phyloP scores from a whole-genome alignment of 2,888 invertebrate species.

The Pharmacophagus antenor region DNA sequence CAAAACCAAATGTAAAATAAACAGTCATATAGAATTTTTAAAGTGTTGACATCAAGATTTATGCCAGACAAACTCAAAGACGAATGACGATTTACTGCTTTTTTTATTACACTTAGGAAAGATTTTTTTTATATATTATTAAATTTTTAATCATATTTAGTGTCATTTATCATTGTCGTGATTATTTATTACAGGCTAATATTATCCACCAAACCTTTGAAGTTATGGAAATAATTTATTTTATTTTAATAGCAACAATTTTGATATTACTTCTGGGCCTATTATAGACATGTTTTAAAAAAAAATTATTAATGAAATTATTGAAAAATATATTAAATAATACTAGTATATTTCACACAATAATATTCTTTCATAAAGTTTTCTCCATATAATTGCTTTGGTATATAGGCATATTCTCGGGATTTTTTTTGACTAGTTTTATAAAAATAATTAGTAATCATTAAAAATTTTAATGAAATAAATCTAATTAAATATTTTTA shows the following conservation, averaged over 20 bases:
- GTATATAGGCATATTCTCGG: constrained; percentile 16
- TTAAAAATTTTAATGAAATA: neutral
- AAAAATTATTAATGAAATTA: neutral
- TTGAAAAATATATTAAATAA: neutral
- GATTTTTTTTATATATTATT: too few relatives aligned
- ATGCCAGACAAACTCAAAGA: too few relatives aligned
- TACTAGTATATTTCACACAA: neutral
- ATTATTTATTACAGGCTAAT: too few relatives aligned
- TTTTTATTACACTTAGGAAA: too few relatives aligned
- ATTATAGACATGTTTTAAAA: neutral
- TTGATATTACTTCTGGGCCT: neutral
- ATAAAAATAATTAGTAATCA: neutral
- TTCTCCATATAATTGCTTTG: constrained; percentile 18
- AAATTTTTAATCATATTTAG: too few relatives aligned
- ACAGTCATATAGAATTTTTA: too few relatives aligned
- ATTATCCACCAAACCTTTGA: too few relatives aligned
- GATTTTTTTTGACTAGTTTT: constrained; percentile 23
- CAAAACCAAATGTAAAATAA: too few relatives aligned
- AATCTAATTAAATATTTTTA: neutral
- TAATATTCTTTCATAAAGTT: neutral
- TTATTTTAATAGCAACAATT: neutral
- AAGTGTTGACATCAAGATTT: too few relatives aligned
- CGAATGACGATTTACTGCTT: too few relatives aligned
- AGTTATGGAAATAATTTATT: too few relatives aligned
- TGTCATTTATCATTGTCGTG: too few relatives aligned